Evolutionary conservation across 2,888 invertebrate genomes (phyloP), one percentile per base, ranked within the genome.

Genomic region (Tinea trinotella): DNA sequence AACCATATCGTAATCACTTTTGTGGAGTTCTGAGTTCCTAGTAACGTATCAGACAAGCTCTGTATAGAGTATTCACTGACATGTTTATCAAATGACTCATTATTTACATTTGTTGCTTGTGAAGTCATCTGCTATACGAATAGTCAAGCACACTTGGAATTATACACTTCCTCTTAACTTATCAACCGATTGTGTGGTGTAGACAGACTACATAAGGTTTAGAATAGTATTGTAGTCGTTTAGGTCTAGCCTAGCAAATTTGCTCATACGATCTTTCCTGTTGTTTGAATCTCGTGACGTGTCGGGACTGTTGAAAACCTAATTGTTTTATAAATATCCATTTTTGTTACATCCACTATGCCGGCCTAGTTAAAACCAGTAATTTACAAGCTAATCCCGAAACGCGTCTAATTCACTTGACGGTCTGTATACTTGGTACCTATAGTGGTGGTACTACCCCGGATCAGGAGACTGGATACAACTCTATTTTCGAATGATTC

Each of bases 41-140:
- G 40, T 40, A 40, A 40, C 30, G 30, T 15, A 40, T 35, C 35
- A n/a, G 6, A 35, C 13, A n/a, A 40, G n/a, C 40, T 3, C 5
- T 40, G 30, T 30, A 30, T n/a, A 30, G 30, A 15, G 40, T 12
- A 40, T 40, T 40, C 7, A 15, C 40, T 15, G 13, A 12, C 40
- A 12, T 40, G 40, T 40, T n/a, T 35, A 35, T 35, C 35, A 35
- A n/a, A 35, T 40, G 40, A 40, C 40, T 40, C 40, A 40, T 40
- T 40, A 40, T 40, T 40, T 40, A 40, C 40, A 40, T 40, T 40
- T 13, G 15, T 15, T 40, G 40, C 40, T 40, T 40, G 40, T 40
- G 40, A 40, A 40, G 40, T 40, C 40, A 40, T 40, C 40, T 40
- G 13, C 40, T n/a, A 15, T 40, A 40, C 40, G 40, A 40, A 40